Conservation (phyloP, 2,113 vertebrate genomes). For the Manacus vitellinus region DNA sequence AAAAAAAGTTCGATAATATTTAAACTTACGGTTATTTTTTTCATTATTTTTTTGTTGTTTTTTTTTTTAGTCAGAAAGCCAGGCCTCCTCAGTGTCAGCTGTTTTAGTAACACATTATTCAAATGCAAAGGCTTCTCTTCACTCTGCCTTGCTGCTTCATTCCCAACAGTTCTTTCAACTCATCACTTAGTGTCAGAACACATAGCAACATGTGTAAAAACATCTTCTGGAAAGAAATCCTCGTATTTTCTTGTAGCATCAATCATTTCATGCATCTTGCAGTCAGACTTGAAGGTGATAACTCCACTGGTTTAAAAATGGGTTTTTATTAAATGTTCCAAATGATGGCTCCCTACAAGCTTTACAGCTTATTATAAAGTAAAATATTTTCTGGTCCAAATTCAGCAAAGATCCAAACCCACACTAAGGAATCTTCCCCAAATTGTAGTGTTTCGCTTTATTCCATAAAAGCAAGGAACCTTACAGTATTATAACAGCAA, state of each 20-base stretch:
- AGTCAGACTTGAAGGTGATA: background rate
- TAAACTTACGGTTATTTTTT: background rate
- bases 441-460: background rate
- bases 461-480: background rate
- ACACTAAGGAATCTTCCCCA: background rate
- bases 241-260: background rate
- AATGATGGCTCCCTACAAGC: background rate
- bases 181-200: constrained; percentile 15
- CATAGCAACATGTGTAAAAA: background rate
- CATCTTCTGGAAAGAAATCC: background rate
- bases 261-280: background rate
- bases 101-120: background rate
- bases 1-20: background rate
- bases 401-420: background rate
- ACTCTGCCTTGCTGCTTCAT: background rate
- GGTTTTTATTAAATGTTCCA: background rate
- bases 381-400: background rate
- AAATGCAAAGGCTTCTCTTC: background rate
- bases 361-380: background rate
- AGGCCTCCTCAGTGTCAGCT: background rate
- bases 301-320: background rate
- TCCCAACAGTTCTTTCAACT: background rate
- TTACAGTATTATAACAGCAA: background rate
- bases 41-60: background rate
- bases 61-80: background rate